Evolutionary conservation across 2,888 invertebrate genomes (phyloP).

Genomic region (Oxytorus armatus): DNA sequence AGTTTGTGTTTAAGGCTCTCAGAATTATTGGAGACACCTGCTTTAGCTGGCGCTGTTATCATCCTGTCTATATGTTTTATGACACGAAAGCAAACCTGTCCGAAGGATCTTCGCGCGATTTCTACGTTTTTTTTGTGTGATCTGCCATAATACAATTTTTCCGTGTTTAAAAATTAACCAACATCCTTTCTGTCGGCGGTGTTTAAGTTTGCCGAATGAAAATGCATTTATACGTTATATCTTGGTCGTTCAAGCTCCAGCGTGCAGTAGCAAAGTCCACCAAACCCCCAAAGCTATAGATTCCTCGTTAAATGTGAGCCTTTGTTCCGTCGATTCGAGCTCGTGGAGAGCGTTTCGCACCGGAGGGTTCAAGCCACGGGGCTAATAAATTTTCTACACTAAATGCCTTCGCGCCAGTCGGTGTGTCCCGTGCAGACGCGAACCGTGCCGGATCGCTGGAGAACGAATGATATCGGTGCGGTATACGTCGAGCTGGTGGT

Average conservation of each 20-base stretch:
- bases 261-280: slow-evolving; percentile 25
- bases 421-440: slow-evolving; percentile 65
- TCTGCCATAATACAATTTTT: not conserved
- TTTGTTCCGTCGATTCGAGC: slow-evolving; percentile 69
- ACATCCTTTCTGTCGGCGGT: not conserved
- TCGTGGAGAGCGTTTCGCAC: slow-evolving; percentile 33
- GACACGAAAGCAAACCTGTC: not conserved
- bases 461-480: slow-evolving; percentile 56
- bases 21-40: not conserved
- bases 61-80: not conserved
- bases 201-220: slow-evolving; percentile 1
- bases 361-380: slow-evolving; percentile 55
- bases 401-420: slow-evolving; percentile 60
- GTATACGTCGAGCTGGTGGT: slow-evolving; percentile 26
- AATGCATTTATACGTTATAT: slow-evolving; percentile 22
- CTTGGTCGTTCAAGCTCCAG: slow-evolving; percentile 5
- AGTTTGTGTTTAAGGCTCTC: not conserved
- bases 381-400: slow-evolving; percentile 70
- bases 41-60: not conserved
- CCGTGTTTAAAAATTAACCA: not conserved
- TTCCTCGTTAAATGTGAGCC: slow-evolving; percentile 66
- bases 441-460: slow-evolving; percentile 49
- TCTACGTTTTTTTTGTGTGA: not conserved
- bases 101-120: not conserved
- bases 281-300: slow-evolving; percentile 53